A percentile compares a stretch with the other conserved stretches of the same genome.
phyloP scores from a whole-genome alignment of 2,888 invertebrate species.

The Eilema sororculum region DNA sequence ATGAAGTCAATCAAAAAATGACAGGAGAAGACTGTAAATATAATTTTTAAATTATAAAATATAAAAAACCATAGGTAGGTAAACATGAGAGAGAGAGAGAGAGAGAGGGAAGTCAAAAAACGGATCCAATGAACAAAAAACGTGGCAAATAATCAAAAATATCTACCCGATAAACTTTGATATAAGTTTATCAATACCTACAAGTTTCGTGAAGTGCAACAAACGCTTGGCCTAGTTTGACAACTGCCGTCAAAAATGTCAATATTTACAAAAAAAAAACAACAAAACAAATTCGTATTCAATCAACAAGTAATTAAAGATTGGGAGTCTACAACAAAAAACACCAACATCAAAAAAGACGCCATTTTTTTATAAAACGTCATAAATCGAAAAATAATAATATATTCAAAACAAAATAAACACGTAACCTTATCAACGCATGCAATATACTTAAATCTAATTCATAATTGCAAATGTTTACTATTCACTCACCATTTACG shows the following conservation, averaged over 20 bases:
- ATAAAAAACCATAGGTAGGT: too few relatives aligned
- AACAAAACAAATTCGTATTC: background rate
- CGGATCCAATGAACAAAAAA: too few relatives aligned
- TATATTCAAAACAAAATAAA: background rate
- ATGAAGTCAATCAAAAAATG: background rate
- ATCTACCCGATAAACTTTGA: background rate
- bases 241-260: conserved; percentile 11
- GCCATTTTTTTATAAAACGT: background rate
- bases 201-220: background rate
- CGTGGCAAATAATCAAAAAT: background rate
- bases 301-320: background rate
- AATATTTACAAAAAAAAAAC: background rate
- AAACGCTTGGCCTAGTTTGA: background rate
- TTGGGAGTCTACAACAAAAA: background rate
- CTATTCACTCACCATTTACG: conserved; percentile 47
- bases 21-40: background rate
- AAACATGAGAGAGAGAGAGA: too few relatives aligned
- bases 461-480: conserved; percentile 21
- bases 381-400: background rate
- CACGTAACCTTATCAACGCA: background rate
- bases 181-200: conserved; percentile 6
- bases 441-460: background rate
- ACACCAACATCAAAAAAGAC: background rate
- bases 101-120: background rate
- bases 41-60: background rate